Evolutionary conservation across 30 jellyfish, hydroid and myxozoan genomes (phyloP).

Genomic region (Cassiopea andromeda): DNA sequence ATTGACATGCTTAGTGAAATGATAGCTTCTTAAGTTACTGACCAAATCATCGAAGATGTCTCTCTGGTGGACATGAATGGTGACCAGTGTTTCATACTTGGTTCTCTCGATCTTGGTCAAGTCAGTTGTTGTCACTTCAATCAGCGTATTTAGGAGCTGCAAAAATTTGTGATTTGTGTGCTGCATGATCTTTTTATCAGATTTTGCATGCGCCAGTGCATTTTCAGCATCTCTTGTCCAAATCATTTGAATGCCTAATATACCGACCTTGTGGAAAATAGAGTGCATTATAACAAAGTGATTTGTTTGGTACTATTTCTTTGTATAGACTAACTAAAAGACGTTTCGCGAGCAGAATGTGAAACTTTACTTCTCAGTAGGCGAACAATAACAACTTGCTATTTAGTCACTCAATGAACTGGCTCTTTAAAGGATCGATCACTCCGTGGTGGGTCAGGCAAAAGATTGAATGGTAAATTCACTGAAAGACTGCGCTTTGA

Average conservation of each 20-base stretch:
- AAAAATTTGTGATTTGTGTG: constrained; percentile 88
- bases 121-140: constrained; percentile 91
- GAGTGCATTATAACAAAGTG: not conserved
- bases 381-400: too few species aligned
- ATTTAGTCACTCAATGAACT: too few species aligned
- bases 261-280: constrained; percentile 76
- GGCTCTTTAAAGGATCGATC: too few species aligned
- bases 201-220: constrained; percentile 81
- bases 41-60: constrained; percentile 97
- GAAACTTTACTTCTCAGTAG: too few species aligned
- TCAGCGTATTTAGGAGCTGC: constrained; percentile 78
- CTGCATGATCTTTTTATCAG: constrained; percentile 88
- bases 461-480: too few species aligned
- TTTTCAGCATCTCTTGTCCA: constrained; percentile 99
- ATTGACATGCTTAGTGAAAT: too few species aligned
- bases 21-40: constrained; percentile 10
- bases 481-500: too few species aligned
- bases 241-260: constrained; percentile 96
- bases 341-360: too few species aligned
- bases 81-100: constrained; percentile 93
- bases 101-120: constrained; percentile 95
- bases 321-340: too few species aligned
- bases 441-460: too few species aligned
- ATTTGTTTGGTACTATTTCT: too few species aligned
- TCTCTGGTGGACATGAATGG: constrained; percentile 96